phyloP scores from a whole-genome alignment of 2,888 invertebrate genomes.

The Spilosoma lubricipeda region DNA sequence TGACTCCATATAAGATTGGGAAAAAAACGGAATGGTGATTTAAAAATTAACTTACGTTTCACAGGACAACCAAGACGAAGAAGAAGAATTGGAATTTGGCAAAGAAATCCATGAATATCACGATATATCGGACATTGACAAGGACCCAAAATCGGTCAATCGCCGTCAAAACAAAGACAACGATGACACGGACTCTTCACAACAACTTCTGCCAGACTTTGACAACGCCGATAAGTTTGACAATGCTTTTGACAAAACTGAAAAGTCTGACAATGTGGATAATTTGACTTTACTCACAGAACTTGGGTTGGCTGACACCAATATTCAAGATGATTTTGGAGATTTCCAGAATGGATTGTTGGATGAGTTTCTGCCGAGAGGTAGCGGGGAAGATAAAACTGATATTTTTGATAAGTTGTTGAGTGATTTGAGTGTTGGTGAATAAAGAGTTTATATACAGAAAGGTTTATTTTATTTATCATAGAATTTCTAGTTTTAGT shows the following conservation, averaged over 20 bases:
- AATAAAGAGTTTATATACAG: constrained; percentile 48
- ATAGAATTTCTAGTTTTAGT: background rate
- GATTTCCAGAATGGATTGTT: constrained; percentile 79
- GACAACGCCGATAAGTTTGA: constrained; percentile 54
- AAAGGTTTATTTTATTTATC: background rate
- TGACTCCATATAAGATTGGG: too few relatives aligned
- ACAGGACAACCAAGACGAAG: constrained; percentile 74
- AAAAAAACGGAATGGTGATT: background rate
- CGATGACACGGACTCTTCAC: constrained; percentile 69
- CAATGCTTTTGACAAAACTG: constrained; percentile 27
- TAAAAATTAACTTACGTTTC: background rate
- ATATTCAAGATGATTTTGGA: constrained; percentile 71
- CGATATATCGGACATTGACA: constrained; percentile 73
- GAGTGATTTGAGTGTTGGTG: constrained; percentile 70
- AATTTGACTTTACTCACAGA: constrained; percentile 84
- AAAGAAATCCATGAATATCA: constrained; percentile 82
- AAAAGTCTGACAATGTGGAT: constrained; percentile 64
- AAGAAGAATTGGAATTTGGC: constrained; percentile 84
- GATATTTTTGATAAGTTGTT: constrained; percentile 80
- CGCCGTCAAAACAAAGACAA: constrained; percentile 72
- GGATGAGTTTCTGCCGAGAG: constrained; percentile 64
- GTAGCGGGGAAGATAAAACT: constrained; percentile 60
- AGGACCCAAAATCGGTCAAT: constrained; percentile 74
- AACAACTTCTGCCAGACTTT: constrained; percentile 74
- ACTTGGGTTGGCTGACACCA: constrained; percentile 85